Evolutionary conservation across 2,797 vertebrate genomes (phyloP).

Genomic region (Vireo griseus): DNA sequence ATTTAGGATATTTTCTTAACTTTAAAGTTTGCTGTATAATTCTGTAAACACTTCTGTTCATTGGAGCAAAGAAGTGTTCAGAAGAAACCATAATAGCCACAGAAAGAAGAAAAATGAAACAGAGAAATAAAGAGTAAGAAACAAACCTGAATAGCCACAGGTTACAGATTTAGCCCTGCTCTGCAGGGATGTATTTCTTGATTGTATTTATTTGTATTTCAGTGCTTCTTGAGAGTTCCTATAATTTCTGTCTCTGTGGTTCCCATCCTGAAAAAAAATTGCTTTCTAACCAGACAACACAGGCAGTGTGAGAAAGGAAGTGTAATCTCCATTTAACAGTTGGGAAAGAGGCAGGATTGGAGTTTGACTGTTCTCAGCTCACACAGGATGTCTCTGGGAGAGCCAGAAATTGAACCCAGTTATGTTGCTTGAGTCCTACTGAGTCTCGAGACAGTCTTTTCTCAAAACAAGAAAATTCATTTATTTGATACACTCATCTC

Average conservation of each 20-base stretch:
- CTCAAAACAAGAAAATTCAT: not conserved
- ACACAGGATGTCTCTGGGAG: not conserved
- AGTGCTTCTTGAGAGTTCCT: not conserved
- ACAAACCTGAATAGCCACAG: not conserved
- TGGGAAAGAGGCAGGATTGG: not conserved
- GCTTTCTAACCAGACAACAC: not conserved
- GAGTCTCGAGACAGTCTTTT: not conserved
- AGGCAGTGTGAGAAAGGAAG: not conserved
- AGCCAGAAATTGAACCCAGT: not conserved
- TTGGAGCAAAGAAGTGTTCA: not conserved
- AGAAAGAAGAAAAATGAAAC: not conserved
- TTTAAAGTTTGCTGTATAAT: not conserved
- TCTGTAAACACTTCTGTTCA: not conserved
- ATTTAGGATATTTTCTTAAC: not conserved
- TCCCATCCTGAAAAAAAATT: not conserved
- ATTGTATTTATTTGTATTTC: not conserved
- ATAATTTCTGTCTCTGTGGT: not conserved
- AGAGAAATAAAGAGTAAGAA: not conserved
- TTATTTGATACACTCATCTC: not conserved
- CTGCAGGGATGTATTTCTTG: not conserved
- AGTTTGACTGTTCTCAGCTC: not conserved
- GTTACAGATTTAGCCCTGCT: not conserved
- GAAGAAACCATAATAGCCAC: not conserved
- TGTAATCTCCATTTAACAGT: not conserved
- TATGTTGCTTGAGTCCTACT: not conserved